A percentile compares a stretch with the other conserved stretches of the same genome.
These are phyloP conservation scores for Lophotriccus pileatus DNA, from an alignment of 2,797 vertebrate species.

Conservation along the genomic window DNA sequence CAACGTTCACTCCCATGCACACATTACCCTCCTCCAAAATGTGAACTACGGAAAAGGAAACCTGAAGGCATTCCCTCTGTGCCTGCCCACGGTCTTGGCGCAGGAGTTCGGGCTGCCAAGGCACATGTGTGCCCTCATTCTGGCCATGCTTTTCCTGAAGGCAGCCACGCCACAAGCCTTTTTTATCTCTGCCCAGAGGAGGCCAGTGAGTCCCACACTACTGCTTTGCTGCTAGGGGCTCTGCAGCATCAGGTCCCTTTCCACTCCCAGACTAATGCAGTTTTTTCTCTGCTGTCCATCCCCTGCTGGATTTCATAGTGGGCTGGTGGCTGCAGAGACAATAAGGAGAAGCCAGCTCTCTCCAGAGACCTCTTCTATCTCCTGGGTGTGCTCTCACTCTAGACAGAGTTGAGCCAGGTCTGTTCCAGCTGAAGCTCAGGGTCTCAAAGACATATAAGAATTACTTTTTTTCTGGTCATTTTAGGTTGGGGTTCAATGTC, in stretches of 20 bases:
- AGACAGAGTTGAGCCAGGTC: rapidly evolving
- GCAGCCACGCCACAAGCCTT: background rate
- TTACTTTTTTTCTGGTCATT: background rate
- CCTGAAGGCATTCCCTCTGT: background rate
- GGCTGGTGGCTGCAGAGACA: background rate
- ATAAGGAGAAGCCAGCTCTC: background rate
- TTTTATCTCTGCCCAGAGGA: background rate
- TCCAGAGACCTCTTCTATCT: background rate
- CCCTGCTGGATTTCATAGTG: background rate
- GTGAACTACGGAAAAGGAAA: background rate
- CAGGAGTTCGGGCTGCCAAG: background rate
- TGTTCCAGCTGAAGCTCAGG: background rate
- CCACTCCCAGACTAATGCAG: rapidly evolving
- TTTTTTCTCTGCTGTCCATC: background rate
- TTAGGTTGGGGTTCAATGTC: background rate
- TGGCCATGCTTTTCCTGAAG: background rate
- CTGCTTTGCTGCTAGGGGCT: background rate
- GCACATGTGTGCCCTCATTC: background rate
- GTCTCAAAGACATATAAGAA: background rate
- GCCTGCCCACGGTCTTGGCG: rapidly evolving
- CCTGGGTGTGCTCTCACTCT: background rate
- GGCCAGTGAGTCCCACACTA: rapidly evolving
- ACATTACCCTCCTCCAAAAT: background rate
- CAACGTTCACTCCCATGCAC: background rate
- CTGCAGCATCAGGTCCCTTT: background rate